phyloP scores from a whole-genome alignment of 1,140 invertebrate species.

The Ips typographus region DNA sequence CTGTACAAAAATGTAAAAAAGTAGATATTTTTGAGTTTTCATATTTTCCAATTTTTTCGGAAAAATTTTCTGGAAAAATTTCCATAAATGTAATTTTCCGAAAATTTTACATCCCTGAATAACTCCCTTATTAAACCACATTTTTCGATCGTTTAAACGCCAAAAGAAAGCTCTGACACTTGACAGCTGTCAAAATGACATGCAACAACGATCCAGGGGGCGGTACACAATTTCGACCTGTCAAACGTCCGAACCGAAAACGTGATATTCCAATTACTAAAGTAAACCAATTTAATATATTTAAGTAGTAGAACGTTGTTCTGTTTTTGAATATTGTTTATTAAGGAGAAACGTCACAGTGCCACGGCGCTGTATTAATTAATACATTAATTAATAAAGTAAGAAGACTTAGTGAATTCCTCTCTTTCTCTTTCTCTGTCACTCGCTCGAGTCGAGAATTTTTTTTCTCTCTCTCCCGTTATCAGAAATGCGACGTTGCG shows the following conservation, averaged over 20 bases:
- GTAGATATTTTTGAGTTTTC: too few species aligned
- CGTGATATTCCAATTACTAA: conserved; percentile 41
- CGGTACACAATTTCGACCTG: not conserved
- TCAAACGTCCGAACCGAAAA: not conserved
- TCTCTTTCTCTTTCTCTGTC: not conserved
- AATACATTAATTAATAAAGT: conserved; percentile 2
- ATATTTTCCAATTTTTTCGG: too few species aligned
- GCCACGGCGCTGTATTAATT: too few species aligned
- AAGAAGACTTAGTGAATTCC: conserved; percentile 39
- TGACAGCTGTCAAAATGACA: too few species aligned
- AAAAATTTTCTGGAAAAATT: too few species aligned
- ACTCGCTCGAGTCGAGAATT: not conserved
- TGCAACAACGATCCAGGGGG: not conserved
- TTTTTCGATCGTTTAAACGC: too few species aligned
- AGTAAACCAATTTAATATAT: conserved; percentile 41
- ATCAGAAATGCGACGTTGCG: too few species aligned
- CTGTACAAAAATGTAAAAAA: too few species aligned
- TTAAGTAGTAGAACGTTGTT: conserved; percentile 49
- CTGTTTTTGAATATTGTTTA: conserved; percentile 53
- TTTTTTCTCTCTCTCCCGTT: not conserved
- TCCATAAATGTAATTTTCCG: too few species aligned
- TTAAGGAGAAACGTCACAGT: conserved; percentile 30
- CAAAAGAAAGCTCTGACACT: too few species aligned
- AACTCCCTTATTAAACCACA: too few species aligned
- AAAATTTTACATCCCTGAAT: too few species aligned